phyloP scores from a whole-genome alignment of 2,797 vertebrate genomes.

The Hippocampus kuda region DNA sequence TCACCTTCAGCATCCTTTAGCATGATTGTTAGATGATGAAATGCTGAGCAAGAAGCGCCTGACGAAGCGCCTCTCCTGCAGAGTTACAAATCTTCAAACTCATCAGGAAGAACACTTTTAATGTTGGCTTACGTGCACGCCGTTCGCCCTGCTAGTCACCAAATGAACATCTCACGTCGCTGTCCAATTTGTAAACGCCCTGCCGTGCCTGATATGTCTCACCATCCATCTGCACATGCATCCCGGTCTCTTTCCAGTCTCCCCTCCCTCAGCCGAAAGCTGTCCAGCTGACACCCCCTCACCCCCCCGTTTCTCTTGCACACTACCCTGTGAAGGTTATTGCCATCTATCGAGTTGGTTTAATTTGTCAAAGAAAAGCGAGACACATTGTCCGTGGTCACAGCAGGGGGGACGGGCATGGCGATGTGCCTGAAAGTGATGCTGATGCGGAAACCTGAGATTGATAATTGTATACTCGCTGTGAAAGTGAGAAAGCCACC shows the following conservation, averaged over 20 bases:
- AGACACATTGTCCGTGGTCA: slow-evolving; percentile 44
- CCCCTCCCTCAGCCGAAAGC: not conserved
- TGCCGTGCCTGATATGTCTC: slow-evolving; percentile 19
- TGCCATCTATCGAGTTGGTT: slow-evolving; percentile 59
- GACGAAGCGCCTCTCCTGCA: slow-evolving; percentile 13
- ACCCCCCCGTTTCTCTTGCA: not conserved
- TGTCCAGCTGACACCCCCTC: not conserved
- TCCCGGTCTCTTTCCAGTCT: slow-evolving; percentile 9
- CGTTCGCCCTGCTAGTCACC: not conserved
- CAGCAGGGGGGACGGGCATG: slow-evolving; percentile 26
- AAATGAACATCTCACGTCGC: slow-evolving; percentile 7
- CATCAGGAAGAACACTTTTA: slow-evolving; percentile 22
- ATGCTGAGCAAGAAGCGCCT: slow-evolving; percentile 11
- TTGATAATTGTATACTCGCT: slow-evolving; percentile 10
- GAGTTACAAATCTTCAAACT: slow-evolving; percentile 14
- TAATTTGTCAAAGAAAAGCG: slow-evolving; percentile 64
- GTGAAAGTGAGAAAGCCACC: slow-evolving; percentile 9
- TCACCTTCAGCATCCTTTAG: not conserved
- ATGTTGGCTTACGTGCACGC: slow-evolving; percentile 21
- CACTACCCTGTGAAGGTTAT: slow-evolving; percentile 58
- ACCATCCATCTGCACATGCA: slow-evolving; percentile 30
- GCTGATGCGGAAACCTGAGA: slow-evolving; percentile 9
- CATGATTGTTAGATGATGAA: slow-evolving; percentile 3
- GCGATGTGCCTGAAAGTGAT: slow-evolving; percentile 24
- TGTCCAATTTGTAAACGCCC: slow-evolving; percentile 28